A percentile compares a stretch with the other conserved stretches of the same genome.
phyloP scores from a whole-genome alignment of 2,888 invertebrate genomes.

The Acanthoscelides obtectus region DNA sequence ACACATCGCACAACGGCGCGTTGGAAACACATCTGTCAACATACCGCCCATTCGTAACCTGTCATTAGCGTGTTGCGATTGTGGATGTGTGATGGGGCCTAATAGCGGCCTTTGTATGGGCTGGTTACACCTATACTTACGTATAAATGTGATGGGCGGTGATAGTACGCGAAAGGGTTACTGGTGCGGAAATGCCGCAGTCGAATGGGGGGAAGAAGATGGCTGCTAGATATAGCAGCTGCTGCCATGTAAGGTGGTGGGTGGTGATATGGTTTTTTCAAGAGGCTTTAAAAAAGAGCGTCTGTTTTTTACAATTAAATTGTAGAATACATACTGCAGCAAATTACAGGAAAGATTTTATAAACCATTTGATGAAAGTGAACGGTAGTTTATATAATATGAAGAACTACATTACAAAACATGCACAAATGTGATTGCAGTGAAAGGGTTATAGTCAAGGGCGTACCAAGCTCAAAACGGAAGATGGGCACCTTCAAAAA shows the following conservation, averaged over 20 bases:
- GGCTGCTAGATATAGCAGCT: background rate
- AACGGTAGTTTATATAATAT: too few species aligned
- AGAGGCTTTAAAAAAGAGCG: too few species aligned
- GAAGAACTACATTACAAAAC: too few species aligned
- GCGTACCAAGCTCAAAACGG: too few species aligned
- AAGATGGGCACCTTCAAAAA: too few species aligned
- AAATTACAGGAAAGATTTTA: too few species aligned
- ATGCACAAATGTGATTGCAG: too few species aligned
- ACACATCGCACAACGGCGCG: constrained; percentile 19
- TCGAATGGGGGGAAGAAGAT: background rate
- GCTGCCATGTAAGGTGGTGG: background rate
- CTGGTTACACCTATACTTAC: background rate
- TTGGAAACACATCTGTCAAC: constrained; percentile 49
- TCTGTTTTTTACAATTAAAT: too few species aligned
- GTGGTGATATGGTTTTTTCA: too few species aligned
- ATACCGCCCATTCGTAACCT: constrained; percentile 46
- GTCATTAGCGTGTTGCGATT: constrained; percentile 37
- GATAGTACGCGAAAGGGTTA: background rate
- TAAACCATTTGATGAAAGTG: too few species aligned
- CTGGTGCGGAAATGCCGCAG: background rate
- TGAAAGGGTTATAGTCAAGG: too few species aligned
- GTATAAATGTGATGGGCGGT: background rate
- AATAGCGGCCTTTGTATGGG: background rate
- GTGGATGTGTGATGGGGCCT: background rate
- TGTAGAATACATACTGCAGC: too few species aligned